phyloP scores from a whole-genome alignment of 2,888 invertebrate species.

The Lasioglossum lativentre region DNA sequence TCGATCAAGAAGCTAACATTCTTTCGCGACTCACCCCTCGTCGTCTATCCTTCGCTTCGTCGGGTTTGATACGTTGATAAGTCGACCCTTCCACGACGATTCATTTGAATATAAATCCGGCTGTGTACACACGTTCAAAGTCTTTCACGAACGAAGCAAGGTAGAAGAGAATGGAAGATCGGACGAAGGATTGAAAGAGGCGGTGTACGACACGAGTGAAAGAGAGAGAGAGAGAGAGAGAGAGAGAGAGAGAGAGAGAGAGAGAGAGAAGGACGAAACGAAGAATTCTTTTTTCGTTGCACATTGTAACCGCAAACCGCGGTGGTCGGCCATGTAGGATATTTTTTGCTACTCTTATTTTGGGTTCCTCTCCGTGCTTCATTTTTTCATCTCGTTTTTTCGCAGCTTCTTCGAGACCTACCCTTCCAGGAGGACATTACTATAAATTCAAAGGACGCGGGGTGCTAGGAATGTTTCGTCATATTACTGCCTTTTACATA shows the following conservation, averaged over 20 bases:
- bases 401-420: constrained; percentile 9
- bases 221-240: too few relatives aligned
- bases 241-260: too few relatives aligned
- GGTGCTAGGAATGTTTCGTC: neutral
- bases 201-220: constrained; percentile 3
- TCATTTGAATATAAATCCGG: constrained; percentile 73
- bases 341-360: constrained; percentile 69
- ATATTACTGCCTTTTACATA: neutral
- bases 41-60: constrained; percentile 51
- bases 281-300: constrained; percentile 59
- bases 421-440: neutral
- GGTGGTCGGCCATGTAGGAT: constrained; percentile 63
- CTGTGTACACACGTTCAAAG: constrained; percentile 61
- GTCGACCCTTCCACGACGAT: constrained; percentile 69
- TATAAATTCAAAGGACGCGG: constrained; percentile 3
- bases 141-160: constrained; percentile 24
- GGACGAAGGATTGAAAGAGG: constrained; percentile 18
- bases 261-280: constrained; percentile 54
- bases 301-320: constrained; percentile 74
- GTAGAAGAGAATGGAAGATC: constrained; percentile 23
- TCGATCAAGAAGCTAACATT: constrained; percentile 61
- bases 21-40: constrained; percentile 57
- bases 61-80: constrained; percentile 68
- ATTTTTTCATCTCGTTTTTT: constrained; percentile 36
- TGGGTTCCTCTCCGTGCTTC: constrained; percentile 45